These are phyloP conservation scores for Thunnus albacares DNA, from an alignment of 2,797 vertebrate species.

Conservation along the genomic window DNA sequence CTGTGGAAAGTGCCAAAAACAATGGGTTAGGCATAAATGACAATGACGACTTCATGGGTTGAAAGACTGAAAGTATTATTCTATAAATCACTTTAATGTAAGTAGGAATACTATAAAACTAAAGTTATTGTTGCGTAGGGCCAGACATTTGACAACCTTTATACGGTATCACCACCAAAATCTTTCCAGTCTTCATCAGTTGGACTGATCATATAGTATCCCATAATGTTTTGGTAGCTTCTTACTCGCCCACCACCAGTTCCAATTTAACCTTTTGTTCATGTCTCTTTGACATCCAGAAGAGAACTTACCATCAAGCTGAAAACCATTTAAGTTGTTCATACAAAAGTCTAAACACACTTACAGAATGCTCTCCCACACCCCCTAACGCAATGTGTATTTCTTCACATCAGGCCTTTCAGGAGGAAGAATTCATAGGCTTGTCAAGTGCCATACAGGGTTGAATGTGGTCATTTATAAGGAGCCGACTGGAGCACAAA, in stretches of 20 bases:
- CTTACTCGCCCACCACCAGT: conserved; percentile 33
- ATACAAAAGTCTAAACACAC: conserved; percentile 54
- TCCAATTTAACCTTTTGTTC: conserved; percentile 51
- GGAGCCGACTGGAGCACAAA: conserved; percentile 73
- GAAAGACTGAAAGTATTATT: conserved; percentile 19
- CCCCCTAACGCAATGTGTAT: conserved; percentile 40
- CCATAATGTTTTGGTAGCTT: conserved; percentile 55
- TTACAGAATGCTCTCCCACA: conserved; percentile 45
- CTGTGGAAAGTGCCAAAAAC: conserved; percentile 31
- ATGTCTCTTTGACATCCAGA: conserved; percentile 51
- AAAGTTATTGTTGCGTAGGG: conserved; percentile 30
- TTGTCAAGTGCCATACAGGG: conserved; percentile 71
- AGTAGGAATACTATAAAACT: conserved; percentile 40
- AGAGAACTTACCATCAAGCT: conserved; percentile 48
- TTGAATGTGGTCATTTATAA: conserved; percentile 80
- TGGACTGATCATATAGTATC: conserved; percentile 31
- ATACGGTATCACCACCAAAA: conserved; percentile 20
- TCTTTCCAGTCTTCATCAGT: conserved; percentile 8
- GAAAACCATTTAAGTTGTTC: conserved; percentile 66
- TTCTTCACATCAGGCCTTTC: conserved; percentile 68
- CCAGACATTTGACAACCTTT: conserved; percentile 35
- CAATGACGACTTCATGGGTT: conserved; percentile 26
- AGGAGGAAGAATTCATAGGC: conserved; percentile 74
- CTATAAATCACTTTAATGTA: conserved; percentile 37
- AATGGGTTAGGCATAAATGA: conserved; percentile 25